Conservation (phyloP, 2,797 vertebrate genomes). For the Trachops cirrhosus region DNA sequence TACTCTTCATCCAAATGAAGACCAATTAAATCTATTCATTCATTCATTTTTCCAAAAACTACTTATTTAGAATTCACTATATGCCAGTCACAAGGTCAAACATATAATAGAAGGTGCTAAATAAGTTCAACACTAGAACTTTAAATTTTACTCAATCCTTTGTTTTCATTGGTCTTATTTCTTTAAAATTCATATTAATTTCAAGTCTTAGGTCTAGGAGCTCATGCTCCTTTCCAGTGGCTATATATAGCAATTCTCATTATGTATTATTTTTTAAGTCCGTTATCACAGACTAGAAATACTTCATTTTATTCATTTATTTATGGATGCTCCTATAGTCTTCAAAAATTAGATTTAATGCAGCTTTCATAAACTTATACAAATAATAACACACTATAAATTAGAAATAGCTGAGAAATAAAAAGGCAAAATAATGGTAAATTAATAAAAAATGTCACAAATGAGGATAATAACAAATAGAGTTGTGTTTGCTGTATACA, state of each 20-base stretch:
- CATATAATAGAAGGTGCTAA: neutral
- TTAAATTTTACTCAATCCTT: neutral
- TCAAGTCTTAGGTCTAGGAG: neutral
- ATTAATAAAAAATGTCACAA: neutral
- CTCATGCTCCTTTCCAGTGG: neutral
- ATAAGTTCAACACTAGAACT: neutral
- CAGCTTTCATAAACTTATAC: neutral
- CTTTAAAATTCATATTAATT: slow-evolving; percentile 21
- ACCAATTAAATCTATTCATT: neutral
- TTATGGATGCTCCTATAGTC: neutral
- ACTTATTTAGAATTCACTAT: neutral
- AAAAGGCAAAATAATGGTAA: neutral
- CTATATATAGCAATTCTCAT: neutral
- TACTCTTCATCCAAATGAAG: neutral
- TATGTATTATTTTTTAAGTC: neutral
- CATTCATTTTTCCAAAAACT: neutral
- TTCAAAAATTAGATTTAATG: slow-evolving; percentile 23
- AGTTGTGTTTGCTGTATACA: neutral
- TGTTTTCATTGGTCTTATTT: neutral
- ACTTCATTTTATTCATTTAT: neutral
- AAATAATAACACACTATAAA: neutral
- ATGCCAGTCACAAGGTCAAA: neutral
- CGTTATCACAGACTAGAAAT: neutral
- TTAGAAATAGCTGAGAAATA: neutral
- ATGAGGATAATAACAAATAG: neutral